Evolutionary conservation across 2,888 invertebrate species (phyloP), one percentile per base, ranked within the genome.

Genomic region (Dicroscelio sp.): DNA sequence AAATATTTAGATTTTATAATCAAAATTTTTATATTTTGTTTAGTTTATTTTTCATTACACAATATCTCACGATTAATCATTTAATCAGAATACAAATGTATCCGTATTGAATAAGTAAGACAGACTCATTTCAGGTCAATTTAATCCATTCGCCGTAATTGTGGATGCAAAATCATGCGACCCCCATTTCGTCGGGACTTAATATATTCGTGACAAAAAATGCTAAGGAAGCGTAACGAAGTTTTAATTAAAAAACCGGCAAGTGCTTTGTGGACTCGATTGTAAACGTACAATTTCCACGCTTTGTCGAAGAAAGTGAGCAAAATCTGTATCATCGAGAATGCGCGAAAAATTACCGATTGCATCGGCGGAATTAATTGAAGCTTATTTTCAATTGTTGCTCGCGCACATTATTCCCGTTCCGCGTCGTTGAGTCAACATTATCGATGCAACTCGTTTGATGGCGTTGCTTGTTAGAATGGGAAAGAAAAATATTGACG

Each of bases 171-270:
- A 69, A 69, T 82, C 65, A 58, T 58, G 67, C 38, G 35, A 69
- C n/a, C 58, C 38, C 35, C 55, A 82, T 82, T 67, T 82, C 23
- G 35, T 75, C 31, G 30, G 17, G 65, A 65, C 25, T 65, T 65
- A 75, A 84, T 75, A 52, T 75, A 65, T 65, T 84, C 63, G n/a
- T n/a, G n/a, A 23, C 30, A 25, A 67, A 33, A 33, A 82, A 55
- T 35, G n/a, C 31, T 5, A 27, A 69, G 38, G 65, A 43, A 65
- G 76, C 30, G 67, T 76, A 85, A 76, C 67, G 67, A 67, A 76
- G 85, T 76, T 76, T 76, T 85, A 85, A 85, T 85, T 76, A 76
- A 85, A 76, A 76, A 85, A 69, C 76, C 71, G 71, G 31, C n/a
- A 27, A 35, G 67, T n/a, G n/a, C n/a, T n/a, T n/a, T n/a, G n/a